These are phyloP conservation scores for Candoia aspera DNA, from an alignment of 2,113 vertebrate species.

Conservation along the genomic window DNA sequence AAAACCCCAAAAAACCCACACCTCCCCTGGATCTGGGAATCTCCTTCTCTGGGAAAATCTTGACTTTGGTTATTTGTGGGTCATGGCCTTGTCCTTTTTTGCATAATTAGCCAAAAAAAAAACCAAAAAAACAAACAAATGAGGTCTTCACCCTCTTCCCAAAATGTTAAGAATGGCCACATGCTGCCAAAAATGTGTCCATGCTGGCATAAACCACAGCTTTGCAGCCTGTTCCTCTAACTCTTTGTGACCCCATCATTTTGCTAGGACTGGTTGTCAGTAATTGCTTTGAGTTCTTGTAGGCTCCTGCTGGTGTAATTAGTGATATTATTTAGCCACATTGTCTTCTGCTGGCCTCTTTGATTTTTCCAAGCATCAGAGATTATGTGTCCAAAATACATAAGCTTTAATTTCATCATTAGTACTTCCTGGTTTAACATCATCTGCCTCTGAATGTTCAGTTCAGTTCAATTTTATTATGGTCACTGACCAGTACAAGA, in stretches of 20 bases:
- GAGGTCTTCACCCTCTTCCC: neutral
- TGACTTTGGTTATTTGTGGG: too few species aligned
- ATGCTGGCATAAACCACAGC: neutral
- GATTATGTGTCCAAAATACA: neutral
- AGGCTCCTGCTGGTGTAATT: neutral
- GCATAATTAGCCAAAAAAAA: neutral
- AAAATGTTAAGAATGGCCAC: neutral
- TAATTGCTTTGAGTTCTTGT: neutral
- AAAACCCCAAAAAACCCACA: too few species aligned
- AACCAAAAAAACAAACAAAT: too few species aligned
- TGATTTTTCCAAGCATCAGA: neutral
- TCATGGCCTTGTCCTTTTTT: neutral
- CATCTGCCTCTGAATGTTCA: neutral
- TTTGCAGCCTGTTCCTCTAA: neutral
- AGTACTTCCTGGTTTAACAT: neutral
- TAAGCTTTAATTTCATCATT: neutral
- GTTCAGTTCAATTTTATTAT: too few species aligned
- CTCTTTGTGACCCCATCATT: neutral
- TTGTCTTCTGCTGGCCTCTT: neutral
- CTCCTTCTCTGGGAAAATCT: too few species aligned
- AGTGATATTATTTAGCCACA: neutral
- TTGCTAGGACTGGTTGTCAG: neutral
- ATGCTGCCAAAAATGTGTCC: neutral
- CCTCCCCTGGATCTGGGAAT: too few species aligned
- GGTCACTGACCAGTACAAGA: too few species aligned